Conservation (phyloP, 2,888 invertebrate species). For the Spisula subtruncata region DNA sequence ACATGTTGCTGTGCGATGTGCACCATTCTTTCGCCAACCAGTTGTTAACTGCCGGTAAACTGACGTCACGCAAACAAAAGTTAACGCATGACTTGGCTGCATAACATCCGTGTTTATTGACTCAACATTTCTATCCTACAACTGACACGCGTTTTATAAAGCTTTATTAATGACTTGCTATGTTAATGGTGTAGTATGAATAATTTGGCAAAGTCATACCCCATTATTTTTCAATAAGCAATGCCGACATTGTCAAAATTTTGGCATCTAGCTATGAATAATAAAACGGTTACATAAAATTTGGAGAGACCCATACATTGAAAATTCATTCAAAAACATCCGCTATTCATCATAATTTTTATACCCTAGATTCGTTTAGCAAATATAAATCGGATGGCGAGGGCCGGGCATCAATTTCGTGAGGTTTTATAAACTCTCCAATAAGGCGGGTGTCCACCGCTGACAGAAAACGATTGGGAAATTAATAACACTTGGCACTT, state of each 20-base stretch:
- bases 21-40: background rate
- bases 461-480: constrained; percentile 44
- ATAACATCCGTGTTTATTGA: constrained; percentile 33
- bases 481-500: constrained; percentile 52
- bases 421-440: background rate
- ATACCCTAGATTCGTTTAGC: background rate
- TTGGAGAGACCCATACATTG: constrained; percentile 25
- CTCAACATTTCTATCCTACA: constrained; percentile 4
- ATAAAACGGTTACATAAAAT: constrained; percentile 67
- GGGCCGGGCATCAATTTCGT: constrained; percentile 12
- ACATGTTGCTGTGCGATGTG: background rate
- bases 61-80: background rate
- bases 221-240: constrained; percentile 52
- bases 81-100: background rate
- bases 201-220: constrained; percentile 51
- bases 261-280: constrained; percentile 63
- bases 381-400: background rate
- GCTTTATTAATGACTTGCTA: constrained; percentile 25
- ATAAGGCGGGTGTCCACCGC: constrained; percentile 25
- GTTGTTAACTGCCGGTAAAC: background rate
- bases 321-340: constrained; percentile 7
- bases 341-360: constrained; percentile 13
- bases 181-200: constrained; percentile 13
- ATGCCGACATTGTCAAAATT: constrained; percentile 48
- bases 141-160: constrained; percentile 21